Conservation (phyloP, 2,113 vertebrate species). For the Gobiocypris rarus region DNA sequence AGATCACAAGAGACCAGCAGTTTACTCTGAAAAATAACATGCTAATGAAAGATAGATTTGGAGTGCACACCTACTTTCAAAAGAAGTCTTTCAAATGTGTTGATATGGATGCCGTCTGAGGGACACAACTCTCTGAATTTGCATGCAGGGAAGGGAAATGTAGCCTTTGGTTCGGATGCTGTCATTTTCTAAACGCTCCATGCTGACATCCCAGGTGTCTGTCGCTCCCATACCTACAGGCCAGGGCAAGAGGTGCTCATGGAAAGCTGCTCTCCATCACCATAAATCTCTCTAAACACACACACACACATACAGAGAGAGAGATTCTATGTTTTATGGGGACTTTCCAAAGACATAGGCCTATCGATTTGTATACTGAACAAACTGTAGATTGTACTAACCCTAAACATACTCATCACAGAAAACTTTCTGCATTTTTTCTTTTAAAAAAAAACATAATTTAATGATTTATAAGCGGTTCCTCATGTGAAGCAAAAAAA, state of each 20-base stretch:
- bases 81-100: conserved; percentile 35
- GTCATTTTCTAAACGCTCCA: conserved; percentile 50
- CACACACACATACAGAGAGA: too few relatives aligned
- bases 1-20: conserved; percentile 47
- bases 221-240: neutral
- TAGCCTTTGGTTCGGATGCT: conserved; percentile 22
- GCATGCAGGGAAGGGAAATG: conserved; percentile 21
- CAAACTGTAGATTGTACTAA: too few relatives aligned
- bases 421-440: too few relatives aligned
- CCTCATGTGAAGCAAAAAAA: too few relatives aligned
- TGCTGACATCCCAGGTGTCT: conserved; percentile 43
- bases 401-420: too few relatives aligned
- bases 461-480: too few relatives aligned
- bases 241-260: neutral
- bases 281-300: neutral
- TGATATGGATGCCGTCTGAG: conserved; percentile 16
- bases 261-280: neutral
- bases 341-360: too few relatives aligned
- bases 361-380: too few relatives aligned
- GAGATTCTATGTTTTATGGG: too few relatives aligned
- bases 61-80: conserved; percentile 20
- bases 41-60: conserved; percentile 47
- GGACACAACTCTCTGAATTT: conserved; percentile 34
- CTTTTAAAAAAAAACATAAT: too few relatives aligned
- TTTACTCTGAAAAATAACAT: conserved; percentile 48